Base-by-base conservation (phyloP, 2,888 invertebrate genomes). In the Drosophila gaucha region DNA sequence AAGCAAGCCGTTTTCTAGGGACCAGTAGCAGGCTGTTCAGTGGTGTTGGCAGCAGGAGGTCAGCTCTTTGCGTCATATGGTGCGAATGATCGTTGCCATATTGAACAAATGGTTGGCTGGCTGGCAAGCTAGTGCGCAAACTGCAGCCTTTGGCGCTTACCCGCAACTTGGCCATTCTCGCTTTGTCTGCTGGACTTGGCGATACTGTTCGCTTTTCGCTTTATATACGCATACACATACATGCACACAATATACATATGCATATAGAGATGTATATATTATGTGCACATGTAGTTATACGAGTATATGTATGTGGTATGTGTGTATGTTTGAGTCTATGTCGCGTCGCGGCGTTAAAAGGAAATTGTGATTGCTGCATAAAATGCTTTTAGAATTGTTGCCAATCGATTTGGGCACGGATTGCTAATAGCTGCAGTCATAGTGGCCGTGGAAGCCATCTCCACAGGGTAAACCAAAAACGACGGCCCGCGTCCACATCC, bases 351-450 rank as follows among this genome's bases (percentile, higher is more conserved):
- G 72, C 72, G 85, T 64, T 79, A 82, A 88, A 82, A 83, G 88
- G 83, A 84, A 79, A 88, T 87, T 82, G 86, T 78, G 86, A 84
- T 82, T 84, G 86, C 75, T 78, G 76, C 74, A 82, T 86, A 86
- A 84, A 88, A 83, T 82, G 86, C 86, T 87, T 82, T 86, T 79
- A 88, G 83, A 87, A 86, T 78, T 73, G 86, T 83, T 84, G 83
- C 86, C 88, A 87, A 84, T 84, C 88, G 83, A 84, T 84, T 84
- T 79, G 65, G 80, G 88, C 74, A 85, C 62, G 82, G 78, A 84
- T 86, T 86, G 82, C 80, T 71, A 82, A 75, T 60, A 63, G 78
- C 73, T 62, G 43, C 31, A 49, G 31, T 51, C 30, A 35, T 16
- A 36, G 59, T 51, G 49, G 54, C 36, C 30, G 35, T 57, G 52